These are phyloP conservation scores for Nasonia longicornis DNA, from an alignment of 1,140 invertebrate genomes.

Conservation along the genomic window DNA sequence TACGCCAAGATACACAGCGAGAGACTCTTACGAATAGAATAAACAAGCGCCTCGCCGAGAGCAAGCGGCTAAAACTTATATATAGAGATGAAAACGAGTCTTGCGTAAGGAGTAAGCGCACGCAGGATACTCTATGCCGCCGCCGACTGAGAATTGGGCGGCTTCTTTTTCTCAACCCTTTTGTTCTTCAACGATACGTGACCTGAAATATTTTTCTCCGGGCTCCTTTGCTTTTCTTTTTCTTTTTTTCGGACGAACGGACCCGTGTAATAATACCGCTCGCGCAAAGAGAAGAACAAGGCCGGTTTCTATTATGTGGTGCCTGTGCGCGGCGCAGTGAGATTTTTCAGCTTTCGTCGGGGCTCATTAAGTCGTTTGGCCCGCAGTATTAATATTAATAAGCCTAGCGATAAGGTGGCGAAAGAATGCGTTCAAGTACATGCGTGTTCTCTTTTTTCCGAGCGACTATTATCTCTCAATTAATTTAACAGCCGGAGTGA, in stretches of 20 bases:
- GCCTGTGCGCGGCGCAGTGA: not conserved
- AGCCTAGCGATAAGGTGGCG: not conserved
- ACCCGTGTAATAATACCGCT: not conserved
- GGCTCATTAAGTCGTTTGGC: not conserved
- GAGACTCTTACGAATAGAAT: conserved; percentile 63
- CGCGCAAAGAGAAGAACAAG: not conserved
- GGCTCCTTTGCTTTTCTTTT: not conserved
- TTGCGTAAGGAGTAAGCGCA: conserved; percentile 52
- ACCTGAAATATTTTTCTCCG: conserved; percentile 5
- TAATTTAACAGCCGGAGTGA: not conserved
- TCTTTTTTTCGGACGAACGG: not conserved
- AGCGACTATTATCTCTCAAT: not conserved
- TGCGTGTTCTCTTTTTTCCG: not conserved
- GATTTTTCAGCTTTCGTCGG: conserved; percentile 5
- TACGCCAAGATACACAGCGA: conserved; percentile 62
- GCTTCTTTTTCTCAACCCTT: conserved; percentile 51
- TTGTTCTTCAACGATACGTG: conserved; percentile 50
- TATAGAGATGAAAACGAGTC: conserved; percentile 41
- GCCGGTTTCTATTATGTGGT: not conserved
- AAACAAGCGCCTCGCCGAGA: conserved; percentile 55
- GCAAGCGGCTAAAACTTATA: not conserved
- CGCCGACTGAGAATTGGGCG: not conserved
- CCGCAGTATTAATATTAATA: conserved; percentile 5
- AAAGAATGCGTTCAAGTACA: not conserved
- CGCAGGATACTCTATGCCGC: not conserved